Conservation (phyloP, 1,140 invertebrate genomes). For the Lineus longissimus region DNA sequence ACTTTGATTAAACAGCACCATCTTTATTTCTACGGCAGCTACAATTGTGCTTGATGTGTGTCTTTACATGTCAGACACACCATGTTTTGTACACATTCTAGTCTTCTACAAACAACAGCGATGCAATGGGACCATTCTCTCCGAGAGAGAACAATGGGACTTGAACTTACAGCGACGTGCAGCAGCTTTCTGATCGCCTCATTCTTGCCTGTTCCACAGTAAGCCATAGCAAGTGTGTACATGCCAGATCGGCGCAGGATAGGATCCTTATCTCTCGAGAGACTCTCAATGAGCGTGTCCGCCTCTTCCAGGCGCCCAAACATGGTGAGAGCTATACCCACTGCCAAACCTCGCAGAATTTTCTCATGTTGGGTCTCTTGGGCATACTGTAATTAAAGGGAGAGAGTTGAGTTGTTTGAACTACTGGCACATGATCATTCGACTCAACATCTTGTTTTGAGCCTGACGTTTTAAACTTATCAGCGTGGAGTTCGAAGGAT, state of each 20-base stretch:
- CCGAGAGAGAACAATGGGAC: too few species aligned
- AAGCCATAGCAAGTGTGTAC: conserved; percentile 97
- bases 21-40: too few species aligned
- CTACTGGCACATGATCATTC: too few species aligned
- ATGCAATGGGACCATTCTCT: too few species aligned
- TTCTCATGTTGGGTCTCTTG: conserved; percentile 96
- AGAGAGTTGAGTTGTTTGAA: not conserved
- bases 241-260: conserved; percentile 76
- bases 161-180: conserved; percentile 80
- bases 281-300: conserved; percentile 83
- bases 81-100: too few species aligned
- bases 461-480: too few species aligned
- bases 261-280: conserved; percentile 65
- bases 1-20: too few species aligned
- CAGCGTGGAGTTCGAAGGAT: too few species aligned
- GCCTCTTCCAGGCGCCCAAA: conserved; percentile 95
- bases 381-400: conserved; percentile 41
- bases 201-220: conserved; percentile 97
- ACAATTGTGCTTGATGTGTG: too few species aligned
- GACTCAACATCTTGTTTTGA: too few species aligned
- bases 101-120: too few species aligned
- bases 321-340: conserved; percentile 94
- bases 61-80: too few species aligned
- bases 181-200: conserved; percentile 90
- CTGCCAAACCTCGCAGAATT: conserved; percentile 89